Percentiles rank a stretch among this genome's conserved stretches.
Conservation (phyloP, 2,797 vertebrate genomes). For the Gallinago stenura region DNA sequence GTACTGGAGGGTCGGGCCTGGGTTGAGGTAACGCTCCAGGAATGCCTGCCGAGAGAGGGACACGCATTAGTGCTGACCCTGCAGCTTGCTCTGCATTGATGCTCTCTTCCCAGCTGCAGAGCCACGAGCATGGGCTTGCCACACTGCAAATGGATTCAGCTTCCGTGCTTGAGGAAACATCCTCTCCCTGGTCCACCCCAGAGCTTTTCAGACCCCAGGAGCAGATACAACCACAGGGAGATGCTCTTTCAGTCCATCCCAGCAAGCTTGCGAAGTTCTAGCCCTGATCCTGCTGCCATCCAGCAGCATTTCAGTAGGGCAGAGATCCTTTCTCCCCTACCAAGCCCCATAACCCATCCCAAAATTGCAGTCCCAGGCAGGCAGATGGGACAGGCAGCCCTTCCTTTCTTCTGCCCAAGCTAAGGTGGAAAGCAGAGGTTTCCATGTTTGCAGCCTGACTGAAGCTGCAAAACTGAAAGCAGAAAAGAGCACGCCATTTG, state of each 20-base stretch:
- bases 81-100: fast-evolving
- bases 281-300: not conserved
- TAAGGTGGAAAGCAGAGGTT: not conserved
- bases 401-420: not conserved
- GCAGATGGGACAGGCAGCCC: not conserved
- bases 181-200: not conserved
- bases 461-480: not conserved
- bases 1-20: slow-evolving; percentile 93
- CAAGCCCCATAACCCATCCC: not conserved
- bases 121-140: fast-evolving
- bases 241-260: not conserved
- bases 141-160: not conserved
- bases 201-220: not conserved
- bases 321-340: not conserved
- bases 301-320: not conserved
- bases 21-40: slow-evolving; percentile 91
- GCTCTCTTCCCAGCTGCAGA: not conserved
- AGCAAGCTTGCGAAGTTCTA: not conserved
- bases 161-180: not conserved
- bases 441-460: not conserved
- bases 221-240: not conserved
- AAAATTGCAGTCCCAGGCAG: not conserved
- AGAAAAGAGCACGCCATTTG: fast-evolving
- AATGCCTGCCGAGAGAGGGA: slow-evolving; percentile 86
- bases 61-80: not conserved